Evolutionary conservation across 1,140 invertebrate genomes (phyloP).

Genomic region (Uloborus diversus): DNA sequence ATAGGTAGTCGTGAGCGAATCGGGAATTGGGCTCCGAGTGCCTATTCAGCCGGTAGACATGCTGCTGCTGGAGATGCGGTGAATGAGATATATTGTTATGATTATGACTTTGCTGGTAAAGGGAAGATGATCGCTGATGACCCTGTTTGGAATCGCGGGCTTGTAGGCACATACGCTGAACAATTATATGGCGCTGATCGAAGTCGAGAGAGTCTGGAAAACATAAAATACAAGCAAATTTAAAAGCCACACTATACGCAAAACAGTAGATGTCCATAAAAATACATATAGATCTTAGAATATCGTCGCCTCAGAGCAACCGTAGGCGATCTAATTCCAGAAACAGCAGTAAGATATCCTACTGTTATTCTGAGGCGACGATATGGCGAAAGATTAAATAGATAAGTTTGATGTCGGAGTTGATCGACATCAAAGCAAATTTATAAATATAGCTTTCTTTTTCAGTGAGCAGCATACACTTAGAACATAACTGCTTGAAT

Average conservation of each 20-base stretch:
- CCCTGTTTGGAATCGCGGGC: conserved; percentile 21
- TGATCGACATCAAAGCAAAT: no score
- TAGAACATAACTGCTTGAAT: no score
- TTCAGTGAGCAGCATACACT: neutral
- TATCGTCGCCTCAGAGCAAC: no score
- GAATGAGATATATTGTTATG: conserved; percentile 8
- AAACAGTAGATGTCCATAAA: no score
- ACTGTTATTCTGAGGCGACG: no score
- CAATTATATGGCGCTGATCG: conserved; percentile 51
- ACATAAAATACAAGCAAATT: no score
- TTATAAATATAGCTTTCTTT: no score
- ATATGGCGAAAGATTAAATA: neutral
- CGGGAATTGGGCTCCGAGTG: conserved; percentile 47
- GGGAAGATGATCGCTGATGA: conserved; percentile 37
- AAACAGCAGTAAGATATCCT: no score
- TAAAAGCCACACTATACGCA: no score
- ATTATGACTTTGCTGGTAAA: conserved; percentile 19
- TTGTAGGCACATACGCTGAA: conserved; percentile 42
- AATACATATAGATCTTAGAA: no score
- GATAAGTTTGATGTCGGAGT: no score
- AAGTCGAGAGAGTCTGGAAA: conserved; percentile 41
- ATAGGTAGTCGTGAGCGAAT: conserved; percentile 50
- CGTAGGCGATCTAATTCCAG: no score
- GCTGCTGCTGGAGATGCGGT: conserved; percentile 30
- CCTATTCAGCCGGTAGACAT: conserved; percentile 41